Evolutionary conservation across 2,888 invertebrate species (phyloP), one percentile per base, ranked within the genome.

Genomic region (Drosophila tripunctata): DNA sequence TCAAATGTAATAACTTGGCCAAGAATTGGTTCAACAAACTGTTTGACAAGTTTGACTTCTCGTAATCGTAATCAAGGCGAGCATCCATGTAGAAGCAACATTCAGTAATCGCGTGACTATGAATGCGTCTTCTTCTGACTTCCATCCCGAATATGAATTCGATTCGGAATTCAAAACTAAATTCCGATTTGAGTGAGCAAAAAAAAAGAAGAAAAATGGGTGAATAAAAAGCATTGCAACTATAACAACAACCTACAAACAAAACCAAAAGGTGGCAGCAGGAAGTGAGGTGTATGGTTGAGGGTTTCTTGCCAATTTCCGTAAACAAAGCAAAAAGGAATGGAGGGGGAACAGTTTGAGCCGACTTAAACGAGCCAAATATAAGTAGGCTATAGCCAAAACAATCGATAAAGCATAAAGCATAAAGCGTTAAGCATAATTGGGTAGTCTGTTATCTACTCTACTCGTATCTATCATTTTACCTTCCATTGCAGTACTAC

Each of bases 401-500:
- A n/a, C 52, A 76, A 78, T 79, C 82, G 64, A 81, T 72, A 75
- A 64, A 57, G 30, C 30, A 30, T 44, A 15, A 30, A 3, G 27
- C 27, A 30, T 68, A 75, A 64, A 57, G 27, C 27, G 17, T 68
- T 71, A 64, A 57, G 24, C 27, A 30, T 31, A 47, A 30, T 30
- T 30, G 31, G 47, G 17, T 54, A 6, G 35, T 31, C 38, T 21
- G 50, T 48, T 75, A 43, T 27, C 24, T 21, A 22, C 22, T 22
- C 38, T 38, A 19, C 1, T 19, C 36, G 17, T 21, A n/a, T 22
- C 15, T 27, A 27, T 15, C 15, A 4, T n/a, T 24, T 5, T 6
- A 12, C 38, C 10, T 21, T 12, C 8, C 15, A 19, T 54, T 43
- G 14, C 75, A 91, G 92, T 91, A 94, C 69, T 93, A 94, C 56